Evolutionary conservation across 2,888 invertebrate species (phyloP).

Genomic region (Phortica magna): DNA sequence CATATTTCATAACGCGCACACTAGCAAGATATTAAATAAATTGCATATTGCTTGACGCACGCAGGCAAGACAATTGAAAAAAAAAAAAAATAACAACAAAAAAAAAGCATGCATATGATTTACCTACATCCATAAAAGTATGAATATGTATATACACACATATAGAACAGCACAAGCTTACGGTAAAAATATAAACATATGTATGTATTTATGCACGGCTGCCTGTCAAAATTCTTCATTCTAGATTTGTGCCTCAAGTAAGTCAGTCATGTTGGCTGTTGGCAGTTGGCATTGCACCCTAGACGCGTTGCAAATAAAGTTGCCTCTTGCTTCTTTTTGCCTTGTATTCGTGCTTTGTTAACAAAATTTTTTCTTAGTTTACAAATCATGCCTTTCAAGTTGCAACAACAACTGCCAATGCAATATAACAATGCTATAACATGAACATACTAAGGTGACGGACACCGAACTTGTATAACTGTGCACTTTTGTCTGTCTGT

Average conservation of each 20-base stretch:
- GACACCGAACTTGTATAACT: constrained; percentile 48
- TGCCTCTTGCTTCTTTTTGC: constrained; percentile 54
- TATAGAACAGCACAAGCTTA: not conserved
- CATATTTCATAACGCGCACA: constrained; percentile 28
- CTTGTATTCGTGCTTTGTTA: constrained; percentile 49
- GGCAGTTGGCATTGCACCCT: constrained; percentile 45
- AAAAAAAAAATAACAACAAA: not conserved
- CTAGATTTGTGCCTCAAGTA: not conserved
- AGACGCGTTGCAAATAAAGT: constrained; percentile 71
- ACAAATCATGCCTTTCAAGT: not conserved
- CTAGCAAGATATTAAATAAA: constrained; percentile 54
- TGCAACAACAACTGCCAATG: constrained; percentile 23
- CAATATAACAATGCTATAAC: not conserved
- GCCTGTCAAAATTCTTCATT: not conserved
- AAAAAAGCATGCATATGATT: not conserved
- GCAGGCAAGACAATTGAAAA: not conserved
- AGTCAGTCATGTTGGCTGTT: not conserved
- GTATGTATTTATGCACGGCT: constrained; percentile 31
- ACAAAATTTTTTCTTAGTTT: constrained; percentile 50
- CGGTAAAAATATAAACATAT: not conserved
- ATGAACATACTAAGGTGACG: not conserved
- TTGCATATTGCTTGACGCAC: constrained; percentile 43
- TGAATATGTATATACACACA: not conserved
- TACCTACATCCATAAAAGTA: not conserved
- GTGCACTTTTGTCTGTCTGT: constrained; percentile 15